Conservation (phyloP, 2,888 invertebrate species). For the Drosophila helvetica region DNA sequence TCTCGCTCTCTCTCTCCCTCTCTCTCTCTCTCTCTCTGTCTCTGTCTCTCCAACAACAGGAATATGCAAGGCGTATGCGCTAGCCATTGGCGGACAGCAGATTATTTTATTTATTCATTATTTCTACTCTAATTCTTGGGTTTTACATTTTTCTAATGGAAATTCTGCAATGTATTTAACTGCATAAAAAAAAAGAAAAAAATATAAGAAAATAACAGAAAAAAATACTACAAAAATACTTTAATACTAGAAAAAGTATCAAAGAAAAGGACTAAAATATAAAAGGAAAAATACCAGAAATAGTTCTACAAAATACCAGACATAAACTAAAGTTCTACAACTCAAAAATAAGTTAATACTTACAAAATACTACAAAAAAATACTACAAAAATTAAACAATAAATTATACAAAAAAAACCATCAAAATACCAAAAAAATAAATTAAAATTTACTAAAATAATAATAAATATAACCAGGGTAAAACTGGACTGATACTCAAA, state of each 20-base stretch:
- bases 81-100: constrained; percentile 57
- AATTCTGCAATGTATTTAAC: background rate
- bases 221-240: background rate
- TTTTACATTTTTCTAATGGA: background rate
- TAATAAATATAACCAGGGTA: too few species aligned
- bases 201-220: background rate
- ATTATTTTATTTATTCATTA: constrained; percentile 44
- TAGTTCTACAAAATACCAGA: too few species aligned
- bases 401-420: too few species aligned
- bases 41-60: constrained; percentile 13
- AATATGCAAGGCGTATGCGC: constrained; percentile 62
- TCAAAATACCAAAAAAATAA: too few species aligned
- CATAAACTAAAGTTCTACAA: too few species aligned
- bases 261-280: background rate
- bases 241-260: too few species aligned
- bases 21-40: background rate
- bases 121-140: constrained; percentile 8
- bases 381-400: too few species aligned
- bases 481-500: too few species aligned
- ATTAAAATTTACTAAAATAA: too few species aligned
- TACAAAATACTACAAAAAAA: background rate
- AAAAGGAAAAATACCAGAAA: background rate
- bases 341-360: too few species aligned
- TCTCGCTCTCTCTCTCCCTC: background rate
- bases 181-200: too few species aligned